Conservation (phyloP, 2,888 invertebrate genomes). For the Zaprionus bogoriensis region DNA sequence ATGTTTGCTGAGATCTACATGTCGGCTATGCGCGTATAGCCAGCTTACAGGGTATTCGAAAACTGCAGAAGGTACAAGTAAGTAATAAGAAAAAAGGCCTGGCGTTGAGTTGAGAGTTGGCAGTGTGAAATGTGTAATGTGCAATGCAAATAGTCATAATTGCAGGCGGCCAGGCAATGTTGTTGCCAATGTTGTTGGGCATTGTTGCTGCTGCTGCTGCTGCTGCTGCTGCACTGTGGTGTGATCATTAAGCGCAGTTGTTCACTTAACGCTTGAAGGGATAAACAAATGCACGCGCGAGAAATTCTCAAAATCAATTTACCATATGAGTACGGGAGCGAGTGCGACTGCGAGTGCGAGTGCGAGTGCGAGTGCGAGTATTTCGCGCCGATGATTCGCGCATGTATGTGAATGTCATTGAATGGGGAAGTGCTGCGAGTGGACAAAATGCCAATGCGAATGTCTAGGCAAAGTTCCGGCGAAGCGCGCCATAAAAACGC, state of each 20-base stretch:
- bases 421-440: constrained; percentile 39
- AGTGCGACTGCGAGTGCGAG: too few relatives aligned
- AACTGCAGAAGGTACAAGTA: constrained; percentile 31
- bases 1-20: too few relatives aligned
- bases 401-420: constrained; percentile 60
- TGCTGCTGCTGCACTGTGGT: constrained; percentile 25
- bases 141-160: constrained; percentile 76
- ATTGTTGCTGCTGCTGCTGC: constrained; percentile 1
- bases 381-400: constrained; percentile 48
- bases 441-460: constrained; percentile 16
- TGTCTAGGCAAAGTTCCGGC: background rate
- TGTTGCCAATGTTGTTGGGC: background rate
- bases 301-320: constrained; percentile 73
- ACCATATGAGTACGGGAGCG: constrained; percentile 52
- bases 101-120: constrained; percentile 37
- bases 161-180: constrained; percentile 48
- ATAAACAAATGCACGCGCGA: constrained; percentile 69
- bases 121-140: constrained; percentile 67
- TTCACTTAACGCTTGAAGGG: constrained; percentile 74
- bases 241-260: constrained; percentile 69
- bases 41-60: constrained; percentile 10
- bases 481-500: background rate
- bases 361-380: too few relatives aligned
- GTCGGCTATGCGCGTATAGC: too few relatives aligned
- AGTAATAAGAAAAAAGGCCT: constrained; percentile 42